Base-by-base conservation (phyloP, 2,888 invertebrate species). In the Sepioteuthis lessoniana region DNA sequence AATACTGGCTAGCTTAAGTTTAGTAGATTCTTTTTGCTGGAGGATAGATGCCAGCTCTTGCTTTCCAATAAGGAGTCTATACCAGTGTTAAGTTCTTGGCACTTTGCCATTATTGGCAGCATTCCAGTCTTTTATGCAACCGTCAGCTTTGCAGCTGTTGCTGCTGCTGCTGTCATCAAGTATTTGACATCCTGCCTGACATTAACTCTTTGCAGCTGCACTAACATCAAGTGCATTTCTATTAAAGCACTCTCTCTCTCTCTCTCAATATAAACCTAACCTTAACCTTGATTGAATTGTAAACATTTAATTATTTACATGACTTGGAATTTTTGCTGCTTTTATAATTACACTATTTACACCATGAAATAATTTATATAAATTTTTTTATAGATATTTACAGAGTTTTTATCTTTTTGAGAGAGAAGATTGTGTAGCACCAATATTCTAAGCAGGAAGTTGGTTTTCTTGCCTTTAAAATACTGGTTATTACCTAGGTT, bases 131-230 rank as follows among this genome's bases (percentile, higher is more conserved):
- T 76, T n/a, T 76, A 76, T 31, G 76, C 76, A 76, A 19, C 76
- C n/a, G 10, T 76, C 13, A 55, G 55, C 55, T 55, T 55, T 55
- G 25, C 47, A 16, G 19, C 47, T 16, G 25, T 31, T 4, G 76
- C n/a, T 76, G n/a, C n/a, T 76, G 76, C n/a, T n/a, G 76, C n/a
- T n/a, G n/a, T 76, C 76, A 76, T 76, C 76, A n/a, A 76, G 76
- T 76, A 76, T 76, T 76, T 76, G 76, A 76, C 76, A 76, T 76
- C 31, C 76, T 76, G 76, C 76, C 76, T 76, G 76, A n/a, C n/a
- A 76, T 76, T n/a, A 76, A 76, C 76, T 10, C n/a, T 76, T 76
- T 76, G 76, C 76, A 55, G 25, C 55, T 55, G 55, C 55, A 55
- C 55, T 55, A 55, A 55, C 55, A 55, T 55, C 55, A 55, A 55